Conservation (phyloP, 2,888 invertebrate species). For the Nomada flava region DNA sequence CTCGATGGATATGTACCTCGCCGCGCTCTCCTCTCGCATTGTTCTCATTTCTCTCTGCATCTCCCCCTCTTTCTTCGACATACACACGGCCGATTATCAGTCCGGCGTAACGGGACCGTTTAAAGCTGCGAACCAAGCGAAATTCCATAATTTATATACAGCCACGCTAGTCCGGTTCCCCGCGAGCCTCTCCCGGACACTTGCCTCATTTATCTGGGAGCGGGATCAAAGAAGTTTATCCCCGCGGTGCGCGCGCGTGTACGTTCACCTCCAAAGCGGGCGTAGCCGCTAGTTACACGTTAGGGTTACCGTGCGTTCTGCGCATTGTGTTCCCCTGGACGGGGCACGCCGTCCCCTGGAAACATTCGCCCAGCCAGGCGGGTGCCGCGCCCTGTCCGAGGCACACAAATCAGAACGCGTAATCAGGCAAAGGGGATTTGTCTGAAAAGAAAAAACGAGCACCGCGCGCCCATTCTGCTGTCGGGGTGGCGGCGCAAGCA, state of each 20-base stretch:
- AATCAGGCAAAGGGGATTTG: slow-evolving; percentile 41
- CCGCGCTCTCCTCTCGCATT: slow-evolving; percentile 13
- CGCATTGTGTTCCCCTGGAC: neutral
- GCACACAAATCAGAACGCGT: slow-evolving; percentile 33
- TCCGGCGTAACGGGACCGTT: slow-evolving; percentile 10
- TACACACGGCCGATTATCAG: neutral
- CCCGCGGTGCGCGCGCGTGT: neutral
- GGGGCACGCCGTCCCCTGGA: neutral
- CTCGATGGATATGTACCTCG: neutral
- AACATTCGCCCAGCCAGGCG: neutral
- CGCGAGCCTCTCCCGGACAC: slow-evolving; percentile 3
- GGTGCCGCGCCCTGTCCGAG: slow-evolving; percentile 25
- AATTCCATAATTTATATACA: slow-evolving; percentile 32
- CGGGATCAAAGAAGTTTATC: slow-evolving; percentile 32
- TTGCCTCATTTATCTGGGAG: slow-evolving; percentile 35
- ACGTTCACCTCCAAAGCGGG: slow-evolving; percentile 29
- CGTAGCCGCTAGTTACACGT: neutral
- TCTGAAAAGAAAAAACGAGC: neutral
- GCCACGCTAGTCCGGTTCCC: neutral
- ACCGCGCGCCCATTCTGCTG: slow-evolving; percentile 2
- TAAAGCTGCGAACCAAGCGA: neutral
- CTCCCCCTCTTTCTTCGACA: no score
- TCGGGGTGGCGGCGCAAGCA: no score
- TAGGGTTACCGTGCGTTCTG: neutral
- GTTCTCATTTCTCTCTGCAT: slow-evolving; percentile 2